These are phyloP conservation scores for Argynnis bischoffii DNA, from an alignment of 2,888 invertebrate species.

Conservation along the genomic window DNA sequence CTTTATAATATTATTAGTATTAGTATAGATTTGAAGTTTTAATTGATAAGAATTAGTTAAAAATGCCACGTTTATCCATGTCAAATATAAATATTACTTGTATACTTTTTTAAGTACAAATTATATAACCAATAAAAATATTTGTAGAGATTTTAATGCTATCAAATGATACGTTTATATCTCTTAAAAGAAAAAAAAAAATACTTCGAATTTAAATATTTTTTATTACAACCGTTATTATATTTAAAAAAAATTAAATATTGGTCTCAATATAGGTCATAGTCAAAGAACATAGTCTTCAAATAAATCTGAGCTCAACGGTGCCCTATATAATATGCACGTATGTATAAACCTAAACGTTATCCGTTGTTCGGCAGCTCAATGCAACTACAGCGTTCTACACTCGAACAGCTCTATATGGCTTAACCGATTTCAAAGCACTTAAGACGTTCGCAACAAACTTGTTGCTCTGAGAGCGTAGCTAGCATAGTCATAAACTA, in stretches of 20 bases:
- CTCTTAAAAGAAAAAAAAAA: no score
- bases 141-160: no score
- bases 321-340: slow-evolving; percentile 33
- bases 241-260: background rate
- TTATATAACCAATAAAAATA: no score
- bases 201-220: no score
- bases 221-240: no score
- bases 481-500: slow-evolving; percentile 77
- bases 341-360: slow-evolving; percentile 30
- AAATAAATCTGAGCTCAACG: slow-evolving; percentile 37
- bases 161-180: no score
- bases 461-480: slow-evolving; percentile 78
- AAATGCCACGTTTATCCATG: no score
- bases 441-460: slow-evolving; percentile 76
- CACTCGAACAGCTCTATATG: slow-evolving; percentile 56
- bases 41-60: no score
- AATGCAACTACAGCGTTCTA: slow-evolving; percentile 53
- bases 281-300: slow-evolving; percentile 13
- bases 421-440: slow-evolving; percentile 74
- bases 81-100: no score
- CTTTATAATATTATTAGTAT: no score
- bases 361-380: slow-evolving; percentile 38
- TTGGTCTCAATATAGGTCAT: background rate
- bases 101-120: no score
- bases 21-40: no score